Percentiles rank a stretch among this genome's conserved stretches.
Conservation (phyloP, 2,888 invertebrate genomes). For the Drosophila rellima region DNA sequence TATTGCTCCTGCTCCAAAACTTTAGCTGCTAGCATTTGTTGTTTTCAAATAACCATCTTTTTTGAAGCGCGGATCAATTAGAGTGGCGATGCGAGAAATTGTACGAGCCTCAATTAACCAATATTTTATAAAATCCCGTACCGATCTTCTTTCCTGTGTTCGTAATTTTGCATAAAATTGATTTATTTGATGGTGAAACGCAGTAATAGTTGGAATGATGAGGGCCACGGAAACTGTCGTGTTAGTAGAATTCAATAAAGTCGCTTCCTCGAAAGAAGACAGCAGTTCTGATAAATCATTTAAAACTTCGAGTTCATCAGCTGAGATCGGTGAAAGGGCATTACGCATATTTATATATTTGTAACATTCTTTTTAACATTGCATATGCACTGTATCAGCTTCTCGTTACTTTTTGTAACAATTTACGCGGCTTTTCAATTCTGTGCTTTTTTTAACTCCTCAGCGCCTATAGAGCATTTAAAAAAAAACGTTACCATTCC, state of each 20-base stretch:
- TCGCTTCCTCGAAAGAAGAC: conserved; percentile 22
- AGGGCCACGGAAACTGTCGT: conserved; percentile 19
- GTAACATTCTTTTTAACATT: conserved; percentile 20
- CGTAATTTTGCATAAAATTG: conserved; percentile 13
- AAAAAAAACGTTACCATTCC: not conserved
- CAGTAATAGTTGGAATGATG: conserved; percentile 20
- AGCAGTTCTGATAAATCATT: conserved; percentile 16
- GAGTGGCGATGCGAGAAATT: conserved; percentile 13
- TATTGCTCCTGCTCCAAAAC: conserved; percentile 20
- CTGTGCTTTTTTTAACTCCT: conserved; percentile 1
- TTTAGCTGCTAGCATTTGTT: conserved; percentile 23
- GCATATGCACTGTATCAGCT: conserved; percentile 26
- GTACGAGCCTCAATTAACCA: conserved; percentile 1
- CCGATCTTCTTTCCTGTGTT: conserved; percentile 4
- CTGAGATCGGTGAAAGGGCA: conserved; percentile 4
- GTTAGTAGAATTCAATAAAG: conserved; percentile 15
- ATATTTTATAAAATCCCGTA: not conserved
- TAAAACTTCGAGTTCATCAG: conserved; percentile 10
- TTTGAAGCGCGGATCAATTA: conserved; percentile 23
- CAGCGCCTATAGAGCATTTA: not conserved
- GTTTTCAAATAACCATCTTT: conserved; percentile 9
- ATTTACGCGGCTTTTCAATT: conserved; percentile 11
- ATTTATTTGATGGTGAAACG: conserved; percentile 19
- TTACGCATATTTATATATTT: conserved; percentile 14
- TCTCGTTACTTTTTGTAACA: conserved; percentile 26